phyloP scores from a whole-genome alignment of 2,113 vertebrate genomes.

The Sebastes fasciatus region DNA sequence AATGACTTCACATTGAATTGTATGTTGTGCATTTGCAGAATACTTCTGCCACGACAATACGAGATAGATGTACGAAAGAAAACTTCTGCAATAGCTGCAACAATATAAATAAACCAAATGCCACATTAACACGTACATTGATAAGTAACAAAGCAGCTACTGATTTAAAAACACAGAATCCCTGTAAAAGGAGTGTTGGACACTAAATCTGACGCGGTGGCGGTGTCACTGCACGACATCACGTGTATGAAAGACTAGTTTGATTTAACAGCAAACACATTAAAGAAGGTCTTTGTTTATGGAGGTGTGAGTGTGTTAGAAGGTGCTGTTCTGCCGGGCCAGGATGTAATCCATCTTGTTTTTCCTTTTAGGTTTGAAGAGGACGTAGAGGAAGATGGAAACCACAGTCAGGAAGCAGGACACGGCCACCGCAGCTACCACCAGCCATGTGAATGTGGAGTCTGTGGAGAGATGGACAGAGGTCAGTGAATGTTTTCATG shows the following conservation, averaged over 20 bases:
- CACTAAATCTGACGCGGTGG: too few species aligned
- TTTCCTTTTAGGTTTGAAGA: constrained; percentile 63
- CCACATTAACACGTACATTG: background rate
- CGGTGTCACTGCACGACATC: background rate
- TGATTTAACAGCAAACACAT: background rate
- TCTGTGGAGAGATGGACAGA: constrained; percentile 43
- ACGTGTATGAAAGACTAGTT: background rate
- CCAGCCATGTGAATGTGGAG: constrained; percentile 64
- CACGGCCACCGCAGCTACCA: background rate
- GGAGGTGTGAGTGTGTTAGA: constrained; percentile 24
- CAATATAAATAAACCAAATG: background rate
- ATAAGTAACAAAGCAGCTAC: background rate
- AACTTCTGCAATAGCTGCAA: too few species aligned
- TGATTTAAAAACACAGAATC: background rate
- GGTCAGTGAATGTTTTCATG: background rate
- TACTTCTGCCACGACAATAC: background rate
- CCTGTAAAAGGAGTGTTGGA: background rate
- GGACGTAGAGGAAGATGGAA: constrained; percentile 54
- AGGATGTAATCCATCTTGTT: constrained; percentile 70
- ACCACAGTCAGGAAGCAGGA: constrained; percentile 64
- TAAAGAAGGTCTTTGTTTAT: background rate
- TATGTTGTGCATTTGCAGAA: background rate
- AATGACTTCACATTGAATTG: background rate
- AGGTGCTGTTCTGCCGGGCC: constrained; percentile 68
- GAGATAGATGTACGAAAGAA: too few species aligned